phyloP scores from a whole-genome alignment of 1,140 invertebrate species.

The Acyrthosiphon pisum region DNA sequence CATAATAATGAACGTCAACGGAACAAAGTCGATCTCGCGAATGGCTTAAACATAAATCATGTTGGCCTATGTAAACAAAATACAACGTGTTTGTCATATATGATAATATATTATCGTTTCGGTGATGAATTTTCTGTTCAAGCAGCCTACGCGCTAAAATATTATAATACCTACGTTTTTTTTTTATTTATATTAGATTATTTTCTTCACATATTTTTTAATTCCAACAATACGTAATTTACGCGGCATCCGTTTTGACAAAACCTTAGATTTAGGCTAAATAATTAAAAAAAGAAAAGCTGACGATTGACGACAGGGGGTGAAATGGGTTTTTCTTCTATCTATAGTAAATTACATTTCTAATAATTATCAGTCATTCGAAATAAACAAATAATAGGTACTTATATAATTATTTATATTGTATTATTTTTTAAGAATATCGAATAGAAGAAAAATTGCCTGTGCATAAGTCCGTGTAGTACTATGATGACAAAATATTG shows the following conservation, averaged over 20 bases:
- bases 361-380: neutral
- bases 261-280: neutral
- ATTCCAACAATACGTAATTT: neutral
- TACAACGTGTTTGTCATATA: neutral
- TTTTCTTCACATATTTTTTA: neutral
- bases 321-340: neutral
- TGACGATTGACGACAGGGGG: neutral
- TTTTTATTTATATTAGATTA: neutral
- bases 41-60: neutral
- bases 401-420: neutral
- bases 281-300: neutral
- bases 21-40: neutral
- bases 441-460: neutral
- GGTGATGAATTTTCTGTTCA: neutral
- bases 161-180: neutral
- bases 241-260: neutral
- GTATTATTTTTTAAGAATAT: neutral
- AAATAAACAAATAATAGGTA: neutral
- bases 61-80: neutral
- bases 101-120: neutral
- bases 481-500: neutral
- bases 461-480: neutral
- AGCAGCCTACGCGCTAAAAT: neutral
- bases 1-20: neutral
- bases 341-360: neutral